Evolutionary conservation across 2,888 invertebrate genomes (phyloP).

Genomic region (Schizotus pectinicornis): DNA sequence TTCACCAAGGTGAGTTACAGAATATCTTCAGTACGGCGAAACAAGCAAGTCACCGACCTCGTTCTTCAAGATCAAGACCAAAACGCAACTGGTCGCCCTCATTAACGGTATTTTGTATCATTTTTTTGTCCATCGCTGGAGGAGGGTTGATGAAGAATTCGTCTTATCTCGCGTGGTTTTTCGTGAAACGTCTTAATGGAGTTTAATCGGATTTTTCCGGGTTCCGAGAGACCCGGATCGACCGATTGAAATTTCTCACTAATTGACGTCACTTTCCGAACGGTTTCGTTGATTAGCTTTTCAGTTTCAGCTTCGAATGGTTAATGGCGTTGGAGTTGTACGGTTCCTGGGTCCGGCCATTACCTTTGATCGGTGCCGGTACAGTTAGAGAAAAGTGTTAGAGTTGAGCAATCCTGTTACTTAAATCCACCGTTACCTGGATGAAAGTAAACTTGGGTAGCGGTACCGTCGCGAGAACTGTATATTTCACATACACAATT

Average conservation of each 20-base stretch:
- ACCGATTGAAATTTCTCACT: background rate
- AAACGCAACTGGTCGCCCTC: conserved; percentile 13
- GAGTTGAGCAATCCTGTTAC: conserved; percentile 41
- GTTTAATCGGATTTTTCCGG: background rate
- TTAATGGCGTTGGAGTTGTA: conserved; percentile 1
- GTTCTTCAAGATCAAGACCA: conserved; percentile 23
- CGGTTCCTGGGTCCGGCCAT: conserved; percentile 3
- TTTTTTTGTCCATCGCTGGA: background rate
- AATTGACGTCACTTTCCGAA: background rate
- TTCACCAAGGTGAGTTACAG: conserved; percentile 42
- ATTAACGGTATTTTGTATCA: conserved; percentile 4
- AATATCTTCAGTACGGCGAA: conserved; percentile 36
- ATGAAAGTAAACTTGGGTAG: conserved; percentile 45
- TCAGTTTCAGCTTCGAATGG: background rate
- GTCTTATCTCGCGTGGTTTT: background rate
- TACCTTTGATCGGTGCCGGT: conserved; percentile 12
- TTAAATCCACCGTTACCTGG: conserved; percentile 37
- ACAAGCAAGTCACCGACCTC: conserved; percentile 27
- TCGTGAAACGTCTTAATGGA: background rate
- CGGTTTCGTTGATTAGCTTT: conserved; percentile 9
- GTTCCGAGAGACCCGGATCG: background rate
- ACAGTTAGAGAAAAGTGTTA: conserved; percentile 44
- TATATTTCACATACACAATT: conserved; percentile 18
- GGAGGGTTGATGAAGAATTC: background rate
- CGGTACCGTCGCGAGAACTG: conserved; percentile 32